Conservation (phyloP, 1,140 invertebrate species). For the Theocolax elegans region DNA sequence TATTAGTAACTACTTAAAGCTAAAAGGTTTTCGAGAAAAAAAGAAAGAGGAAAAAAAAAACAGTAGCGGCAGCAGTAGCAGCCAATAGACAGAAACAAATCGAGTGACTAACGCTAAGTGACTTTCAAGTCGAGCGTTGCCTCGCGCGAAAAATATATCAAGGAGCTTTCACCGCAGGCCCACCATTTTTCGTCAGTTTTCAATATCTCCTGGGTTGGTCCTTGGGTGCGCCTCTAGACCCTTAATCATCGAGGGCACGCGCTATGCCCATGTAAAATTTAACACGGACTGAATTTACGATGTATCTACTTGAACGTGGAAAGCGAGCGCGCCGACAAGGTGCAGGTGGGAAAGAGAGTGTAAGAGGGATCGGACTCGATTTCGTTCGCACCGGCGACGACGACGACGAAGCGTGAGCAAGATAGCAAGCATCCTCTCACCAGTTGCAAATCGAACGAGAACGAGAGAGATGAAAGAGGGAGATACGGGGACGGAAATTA, state of each 20-base stretch:
- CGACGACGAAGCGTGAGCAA: background rate
- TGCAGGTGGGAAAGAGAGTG: constrained; percentile 9
- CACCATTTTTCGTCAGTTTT: constrained; percentile 16
- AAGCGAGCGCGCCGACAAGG: constrained; percentile 7
- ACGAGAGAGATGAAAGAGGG: background rate
- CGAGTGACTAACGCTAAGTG: too few species aligned
- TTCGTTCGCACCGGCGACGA: constrained; percentile 23
- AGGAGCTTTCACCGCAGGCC: background rate
- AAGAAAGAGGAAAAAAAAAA: background rate
- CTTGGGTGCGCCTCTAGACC: background rate
- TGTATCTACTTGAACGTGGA: constrained; percentile 17
- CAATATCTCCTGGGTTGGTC: constrained; percentile 14
- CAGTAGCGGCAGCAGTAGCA: background rate
- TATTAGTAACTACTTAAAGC: too few species aligned
- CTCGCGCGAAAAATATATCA: background rate
- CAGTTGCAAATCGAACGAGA: background rate
- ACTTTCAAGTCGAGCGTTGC: background rate
- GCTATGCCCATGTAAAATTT: constrained; percentile 15
- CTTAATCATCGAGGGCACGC: constrained; percentile 12
- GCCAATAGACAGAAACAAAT: background rate
- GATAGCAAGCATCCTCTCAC: background rate
- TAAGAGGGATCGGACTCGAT: constrained; percentile 24
- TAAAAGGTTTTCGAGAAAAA: background rate
- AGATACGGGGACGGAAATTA: background rate
- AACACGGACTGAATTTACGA: constrained; percentile 34